Evolutionary conservation across 2,888 invertebrate genomes (phyloP), one percentile per base, ranked within the genome.

Genomic region (Athetis lepigone): DNA sequence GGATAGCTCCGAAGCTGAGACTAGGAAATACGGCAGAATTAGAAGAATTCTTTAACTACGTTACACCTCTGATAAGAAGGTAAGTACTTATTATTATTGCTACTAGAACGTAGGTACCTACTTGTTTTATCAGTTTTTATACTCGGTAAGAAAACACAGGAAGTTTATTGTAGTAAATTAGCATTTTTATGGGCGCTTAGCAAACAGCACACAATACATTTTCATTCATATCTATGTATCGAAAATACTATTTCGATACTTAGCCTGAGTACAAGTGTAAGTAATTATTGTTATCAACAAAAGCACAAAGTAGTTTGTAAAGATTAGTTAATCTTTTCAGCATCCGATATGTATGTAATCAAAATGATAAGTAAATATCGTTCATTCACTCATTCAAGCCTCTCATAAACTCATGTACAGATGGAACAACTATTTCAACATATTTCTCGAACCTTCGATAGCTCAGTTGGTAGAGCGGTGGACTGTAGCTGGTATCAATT

Each of bases 381-480:
- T 42, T 25, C 13, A n/a, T 4, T 42, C 2, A 5, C 8, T 33
- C 13, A 29, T n/a, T n/a, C n/a, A n/a, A n/a, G n/a, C n/a, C n/a
- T n/a, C n/a, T n/a, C n/a, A n/a, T n/a, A n/a, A n/a, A n/a, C n/a
- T n/a, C n/a, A n/a, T n/a, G n/a, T n/a, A n/a, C n/a, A n/a, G n/a
- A n/a, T 18, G 0, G n/a, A 0, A 25, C 0, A 0, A 1, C 8
- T 39, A 74, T 76, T 79, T 79, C 40, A 0, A 0, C 0, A 0
- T 0, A 0, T 0, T 0, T 0, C 0, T n/a, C 29, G 40, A 33
- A 19, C 94, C 95, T 95, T 94, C 94, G 94, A 95, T 95, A 95
- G 95, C 95, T 95, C 95, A 95, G 95, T 95, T 94, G 95, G 95
- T 95, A 95, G 95, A 95, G 95, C 94, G 95, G 95, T 95, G 94